Conservation (phyloP, 2,113 vertebrate genomes). For the Naja naja region DNA sequence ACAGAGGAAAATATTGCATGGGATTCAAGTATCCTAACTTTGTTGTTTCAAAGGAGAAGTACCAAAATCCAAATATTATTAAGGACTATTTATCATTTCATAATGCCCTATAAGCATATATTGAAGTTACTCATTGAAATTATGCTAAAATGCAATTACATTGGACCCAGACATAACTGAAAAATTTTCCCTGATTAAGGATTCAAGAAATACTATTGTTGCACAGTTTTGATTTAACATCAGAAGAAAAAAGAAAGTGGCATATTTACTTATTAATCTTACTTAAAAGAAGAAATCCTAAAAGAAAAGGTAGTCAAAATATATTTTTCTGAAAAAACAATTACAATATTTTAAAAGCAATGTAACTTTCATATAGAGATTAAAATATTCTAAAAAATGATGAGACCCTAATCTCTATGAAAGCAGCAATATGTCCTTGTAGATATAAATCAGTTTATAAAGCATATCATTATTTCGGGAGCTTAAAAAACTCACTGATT, state of each 20-base stretch:
- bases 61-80: not conserved
- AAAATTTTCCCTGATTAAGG: too few species aligned
- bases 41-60: not conserved
- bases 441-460: not conserved
- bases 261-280: not conserved
- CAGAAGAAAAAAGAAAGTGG: not conserved
- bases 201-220: not conserved
- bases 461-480: not conserved
- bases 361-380: not conserved
- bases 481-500: not conserved
- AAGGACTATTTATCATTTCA: not conserved
- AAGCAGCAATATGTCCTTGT: not conserved
- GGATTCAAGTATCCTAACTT: not conserved
- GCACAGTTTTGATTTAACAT: not conserved
- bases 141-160: not conserved
- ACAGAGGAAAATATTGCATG: constrained; percentile 17
- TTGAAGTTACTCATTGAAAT: not conserved
- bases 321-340: not conserved
- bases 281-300: not conserved
- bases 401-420: not conserved
- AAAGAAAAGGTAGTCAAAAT: not conserved
- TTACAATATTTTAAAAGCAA: not conserved
- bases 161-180: not conserved
- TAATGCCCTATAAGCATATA: not conserved
- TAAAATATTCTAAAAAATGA: not conserved